A percentile compares a stretch with the other conserved stretches of the same genome.
Evolutionary conservation across 2,888 invertebrate species (phyloP).

Genomic region (Acrobasis consociella): DNA sequence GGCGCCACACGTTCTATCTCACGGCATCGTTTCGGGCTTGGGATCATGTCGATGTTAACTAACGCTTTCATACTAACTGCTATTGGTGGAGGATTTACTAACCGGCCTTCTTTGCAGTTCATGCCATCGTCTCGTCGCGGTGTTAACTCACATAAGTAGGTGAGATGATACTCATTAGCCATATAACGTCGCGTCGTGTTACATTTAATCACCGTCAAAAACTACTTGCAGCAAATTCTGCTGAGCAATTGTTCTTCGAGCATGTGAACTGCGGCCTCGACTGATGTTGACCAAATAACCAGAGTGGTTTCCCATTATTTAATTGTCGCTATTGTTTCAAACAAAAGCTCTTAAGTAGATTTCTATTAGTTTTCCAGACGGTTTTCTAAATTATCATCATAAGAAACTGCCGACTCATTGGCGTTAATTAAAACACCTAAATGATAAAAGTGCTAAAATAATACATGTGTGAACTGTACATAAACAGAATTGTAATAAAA

Average conservation of each 20-base stretch:
- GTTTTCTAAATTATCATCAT: slow-evolving; percentile 44
- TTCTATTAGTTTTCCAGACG: slow-evolving; percentile 67
- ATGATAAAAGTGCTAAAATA: slow-evolving; percentile 21
- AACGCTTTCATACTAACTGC: slow-evolving; percentile 49
- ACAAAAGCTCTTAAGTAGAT: slow-evolving; percentile 67
- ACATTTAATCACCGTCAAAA: slow-evolving; percentile 33
- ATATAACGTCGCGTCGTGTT: slow-evolving; percentile 25
- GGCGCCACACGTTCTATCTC: slow-evolving; percentile 61
- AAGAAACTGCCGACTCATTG: slow-evolving; percentile 38
- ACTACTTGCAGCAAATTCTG: slow-evolving; percentile 26
- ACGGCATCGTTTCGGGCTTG: slow-evolving; percentile 47
- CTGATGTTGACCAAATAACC: slow-evolving; percentile 65
- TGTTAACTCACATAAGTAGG: background rate
- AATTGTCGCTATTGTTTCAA: slow-evolving; percentile 75
- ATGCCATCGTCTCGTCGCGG: background rate
- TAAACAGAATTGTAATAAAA: slow-evolving; percentile 9
- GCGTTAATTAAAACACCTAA: slow-evolving; percentile 29
- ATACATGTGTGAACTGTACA: slow-evolving; percentile 17
- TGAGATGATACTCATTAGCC: slow-evolving; percentile 9
- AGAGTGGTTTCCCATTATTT: slow-evolving; percentile 73
- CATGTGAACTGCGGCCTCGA: slow-evolving; percentile 65
- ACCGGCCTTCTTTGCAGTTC: slow-evolving; percentile 44
- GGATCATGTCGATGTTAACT: slow-evolving; percentile 45
- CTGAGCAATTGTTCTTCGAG: slow-evolving; percentile 25
- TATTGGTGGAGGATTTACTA: slow-evolving; percentile 57